Base-by-base conservation (phyloP, 1,140 invertebrate species). In the Lineus longissimus region DNA sequence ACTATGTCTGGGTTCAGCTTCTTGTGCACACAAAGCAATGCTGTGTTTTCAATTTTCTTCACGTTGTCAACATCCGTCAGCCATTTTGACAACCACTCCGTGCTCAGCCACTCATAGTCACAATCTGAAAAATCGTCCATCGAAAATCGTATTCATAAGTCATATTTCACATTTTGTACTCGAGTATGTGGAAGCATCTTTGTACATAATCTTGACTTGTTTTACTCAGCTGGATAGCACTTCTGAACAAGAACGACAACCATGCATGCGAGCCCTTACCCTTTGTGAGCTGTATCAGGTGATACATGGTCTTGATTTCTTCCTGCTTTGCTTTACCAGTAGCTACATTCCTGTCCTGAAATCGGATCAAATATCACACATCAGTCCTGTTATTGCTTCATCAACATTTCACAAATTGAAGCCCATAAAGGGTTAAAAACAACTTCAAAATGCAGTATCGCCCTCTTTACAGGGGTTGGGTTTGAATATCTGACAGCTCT, bases 61-160 rank as follows among this genome's bases (percentile, higher is more conserved):
- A 83, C 72, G 54, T 77, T 72, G 0, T 59, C 51, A 15, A 74
- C 73, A 30, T 76, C 74, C 30, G 71, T 63, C 4, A 84, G 70
- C 76, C 84, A 84, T 57, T 81, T 84, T 2, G 71, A 73, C 15
- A 87, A 62, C 86, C 86, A 86, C 25, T 82, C 80, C 2, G 70
- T 78, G 19, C 82, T 75, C 36, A 87, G 70, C 83, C 86, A 86
- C 58, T 86, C 81, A 66, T 77, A 84, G 7, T 78, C 70, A 17
- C 59, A 57, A 23, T 63, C 62, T 57, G 57, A 27, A 40, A 36
- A 36, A 36, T 36, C 4, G 33, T 7, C 33, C n/a, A n/a, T n/a
- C n/a, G n/a, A n/a, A n/a, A n/a, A n/a, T n/a, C n/a, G n/a, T n/a
- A n/a, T n/a, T n/a, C n/a, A n/a, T n/a, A n/a, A n/a, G n/a, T n/a